phyloP scores from a whole-genome alignment of 2,113 vertebrate genomes.

The Synodontis membranacea region DNA sequence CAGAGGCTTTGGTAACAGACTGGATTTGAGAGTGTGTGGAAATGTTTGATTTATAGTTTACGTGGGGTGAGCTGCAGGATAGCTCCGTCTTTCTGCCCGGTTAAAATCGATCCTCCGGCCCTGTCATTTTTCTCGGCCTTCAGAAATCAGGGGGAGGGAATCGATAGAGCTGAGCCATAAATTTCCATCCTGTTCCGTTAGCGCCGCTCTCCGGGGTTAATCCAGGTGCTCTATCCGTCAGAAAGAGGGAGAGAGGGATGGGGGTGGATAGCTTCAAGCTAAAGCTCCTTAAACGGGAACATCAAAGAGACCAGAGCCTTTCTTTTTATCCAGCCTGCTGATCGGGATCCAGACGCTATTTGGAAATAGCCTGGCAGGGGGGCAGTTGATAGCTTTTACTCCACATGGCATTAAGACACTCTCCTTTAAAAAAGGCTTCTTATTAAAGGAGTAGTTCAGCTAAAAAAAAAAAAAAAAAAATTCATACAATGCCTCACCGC shows the following conservation, averaged over 20 bases:
- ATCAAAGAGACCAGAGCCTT: constrained; percentile 42
- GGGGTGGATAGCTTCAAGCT: constrained; percentile 31
- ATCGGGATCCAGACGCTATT: constrained; percentile 26
- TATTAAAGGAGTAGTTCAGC: not conserved
- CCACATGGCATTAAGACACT: not conserved
- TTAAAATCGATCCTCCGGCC: constrained; percentile 47
- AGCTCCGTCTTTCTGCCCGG: constrained; percentile 17
- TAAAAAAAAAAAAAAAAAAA: too few relatives aligned
- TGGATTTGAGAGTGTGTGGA: constrained; percentile 35
- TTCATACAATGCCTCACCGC: constrained; percentile 3
- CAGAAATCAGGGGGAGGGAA: constrained; percentile 46
- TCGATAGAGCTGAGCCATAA: constrained; percentile 47
- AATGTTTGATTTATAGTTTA: constrained; percentile 38
- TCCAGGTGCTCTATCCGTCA: constrained; percentile 48
- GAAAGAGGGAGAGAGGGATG: not conserved
- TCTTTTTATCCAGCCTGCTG: constrained; percentile 35
- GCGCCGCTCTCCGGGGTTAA: constrained; percentile 44
- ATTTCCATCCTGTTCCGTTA: constrained; percentile 44
- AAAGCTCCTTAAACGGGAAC: constrained; percentile 48
- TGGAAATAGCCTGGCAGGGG: constrained; percentile 33
- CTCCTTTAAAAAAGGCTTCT: not conserved
- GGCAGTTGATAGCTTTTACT: constrained; percentile 19
- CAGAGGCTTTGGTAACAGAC: not conserved
- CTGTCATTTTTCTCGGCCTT: constrained; percentile 48
- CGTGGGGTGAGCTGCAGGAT: constrained; percentile 21